Evolutionary conservation across 2,113 vertebrate species (phyloP), one percentile per base, ranked within the genome.

Genomic region (Poicephalus meyeri): DNA sequence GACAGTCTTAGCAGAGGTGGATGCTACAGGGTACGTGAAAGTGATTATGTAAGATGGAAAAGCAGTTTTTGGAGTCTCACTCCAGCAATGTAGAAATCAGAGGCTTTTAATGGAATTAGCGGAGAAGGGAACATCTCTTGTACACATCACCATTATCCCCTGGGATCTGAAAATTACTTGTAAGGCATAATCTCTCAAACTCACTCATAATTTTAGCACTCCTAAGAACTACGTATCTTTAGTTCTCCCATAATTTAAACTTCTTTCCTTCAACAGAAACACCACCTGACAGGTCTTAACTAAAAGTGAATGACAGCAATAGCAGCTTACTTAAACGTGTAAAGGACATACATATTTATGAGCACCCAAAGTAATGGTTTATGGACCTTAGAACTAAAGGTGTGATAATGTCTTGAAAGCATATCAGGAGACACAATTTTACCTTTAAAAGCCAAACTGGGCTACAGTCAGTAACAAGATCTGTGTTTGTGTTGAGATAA

Each of bases 231-330:
- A 91, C 23, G 0, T 77, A 66, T 88, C 91, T 86, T 95, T 84
- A 94, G 56, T 91, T 95, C 29, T 0, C 55, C 63, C 26, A 3
- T 83, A 96, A 97, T 93, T 97, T 97, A 91, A 93, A 96, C n/a
- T 96, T 89, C 72, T 81, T 91, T 78, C 63, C 87, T 94, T 96
- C 93, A 94, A 74, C 53, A 97, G 91, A 88, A 96, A 96, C 89
- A 96, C 76, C 65, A 95, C 93, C 77, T 96, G 96, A 97, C 97
- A 97, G 81, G 94, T 87, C 92, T 97, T 97, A 97, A 97, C 87
- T 93, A 87, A 76, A 95, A 97, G 80, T 95, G 95, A 97, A 95
- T 96, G 96, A 96, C 95, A 96, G 91, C 88, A 93, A 82, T 88
- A 97, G 85, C 77, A 95, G 96, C 80, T 97, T 97, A 94, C 79